A percentile compares a stretch with the other conserved stretches of the same genome.
phyloP scores from a whole-genome alignment of 2,888 invertebrate species.

The Napeogenes sylphis region DNA sequence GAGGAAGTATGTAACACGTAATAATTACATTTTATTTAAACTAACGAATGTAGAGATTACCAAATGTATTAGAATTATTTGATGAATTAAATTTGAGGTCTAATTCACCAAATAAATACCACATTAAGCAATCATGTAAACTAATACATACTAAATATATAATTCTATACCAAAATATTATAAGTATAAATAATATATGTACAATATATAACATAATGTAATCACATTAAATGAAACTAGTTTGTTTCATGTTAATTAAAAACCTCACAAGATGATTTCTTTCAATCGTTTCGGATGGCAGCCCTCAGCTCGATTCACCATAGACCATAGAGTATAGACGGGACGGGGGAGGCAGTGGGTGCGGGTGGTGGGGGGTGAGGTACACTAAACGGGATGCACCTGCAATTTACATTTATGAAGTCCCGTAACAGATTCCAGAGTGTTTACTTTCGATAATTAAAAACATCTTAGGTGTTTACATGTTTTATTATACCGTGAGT shows the following conservation, averaged over 20 bases:
- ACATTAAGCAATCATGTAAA: too few relatives aligned
- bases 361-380: constrained; percentile 29
- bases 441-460: constrained; percentile 77
- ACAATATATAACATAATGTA: too few relatives aligned
- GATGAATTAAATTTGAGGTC: too few relatives aligned
- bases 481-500: constrained; percentile 6
- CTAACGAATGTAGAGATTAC: too few relatives aligned
- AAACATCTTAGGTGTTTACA: constrained; percentile 61
- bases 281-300: constrained; percentile 25
- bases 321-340: not conserved
- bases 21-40: too few relatives aligned
- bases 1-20: too few relatives aligned
- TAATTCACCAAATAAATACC: too few relatives aligned
- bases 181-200: too few relatives aligned
- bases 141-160: too few relatives aligned
- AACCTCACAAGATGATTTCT: constrained; percentile 19
- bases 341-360: not conserved
- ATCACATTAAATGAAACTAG: not conserved
- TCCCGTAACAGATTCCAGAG: constrained; percentile 71
- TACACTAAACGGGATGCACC: constrained; percentile 69
- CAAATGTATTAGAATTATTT: too few relatives aligned
- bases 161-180: too few relatives aligned
- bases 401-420: constrained; percentile 77
- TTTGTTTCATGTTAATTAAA: not conserved
- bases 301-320: constrained; percentile 20